Percentiles rank a stretch among this genome's conserved stretches.
These are phyloP conservation scores for Dendrocincla fuliginosa DNA, from an alignment of 2,797 vertebrate species.

Conservation along the genomic window DNA sequence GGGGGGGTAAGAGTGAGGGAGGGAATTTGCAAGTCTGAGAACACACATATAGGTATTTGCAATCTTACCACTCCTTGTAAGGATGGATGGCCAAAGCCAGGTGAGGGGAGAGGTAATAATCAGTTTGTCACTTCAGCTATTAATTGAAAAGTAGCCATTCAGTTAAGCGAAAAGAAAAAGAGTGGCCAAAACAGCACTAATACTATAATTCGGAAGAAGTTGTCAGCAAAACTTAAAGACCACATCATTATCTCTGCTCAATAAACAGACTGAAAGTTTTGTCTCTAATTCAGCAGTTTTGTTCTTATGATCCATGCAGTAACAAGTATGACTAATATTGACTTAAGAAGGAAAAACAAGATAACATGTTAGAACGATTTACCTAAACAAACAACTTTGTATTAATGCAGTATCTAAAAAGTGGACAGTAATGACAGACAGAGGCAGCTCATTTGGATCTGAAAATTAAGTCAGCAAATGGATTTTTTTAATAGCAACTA, in stretches of 20 bases:
- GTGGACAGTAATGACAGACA: fast-evolving
- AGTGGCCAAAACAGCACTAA: neutral
- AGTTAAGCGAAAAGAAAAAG: neutral
- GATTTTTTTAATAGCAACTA: neutral
- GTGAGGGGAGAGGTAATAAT: neutral
- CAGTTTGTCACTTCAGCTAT: neutral
- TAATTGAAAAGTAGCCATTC: neutral
- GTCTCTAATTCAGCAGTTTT: neutral
- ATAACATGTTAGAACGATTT: neutral
- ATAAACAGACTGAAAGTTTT: neutral
- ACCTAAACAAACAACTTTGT: neutral
- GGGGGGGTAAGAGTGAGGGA: neutral
- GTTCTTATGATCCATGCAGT: neutral
- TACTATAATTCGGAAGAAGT: neutral
- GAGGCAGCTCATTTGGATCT: neutral
- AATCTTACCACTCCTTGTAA: neutral
- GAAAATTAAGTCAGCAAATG: neutral
- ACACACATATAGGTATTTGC: neutral
- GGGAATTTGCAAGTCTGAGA: neutral
- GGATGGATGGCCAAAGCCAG: neutral
- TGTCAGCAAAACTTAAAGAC: neutral
- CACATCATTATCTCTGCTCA: neutral
- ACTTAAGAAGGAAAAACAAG: neutral
- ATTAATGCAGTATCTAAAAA: neutral
- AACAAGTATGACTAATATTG: neutral